phyloP scores from a whole-genome alignment of 2,113 vertebrate genomes.

The Lota lota region DNA sequence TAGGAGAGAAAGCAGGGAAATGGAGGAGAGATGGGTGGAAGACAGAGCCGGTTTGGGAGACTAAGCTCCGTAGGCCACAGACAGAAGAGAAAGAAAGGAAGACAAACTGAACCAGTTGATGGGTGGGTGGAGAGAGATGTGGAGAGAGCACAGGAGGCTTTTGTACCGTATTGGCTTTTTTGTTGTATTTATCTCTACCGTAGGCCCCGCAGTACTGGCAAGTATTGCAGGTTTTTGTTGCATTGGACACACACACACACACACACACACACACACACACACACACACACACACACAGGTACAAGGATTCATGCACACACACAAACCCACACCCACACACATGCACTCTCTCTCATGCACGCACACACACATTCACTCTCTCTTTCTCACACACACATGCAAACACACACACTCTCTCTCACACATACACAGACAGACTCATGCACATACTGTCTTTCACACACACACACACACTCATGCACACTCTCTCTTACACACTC shows the following conservation, averaged over 20 bases:
- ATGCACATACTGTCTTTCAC: neutral
- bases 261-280: slow-evolving; percentile 14
- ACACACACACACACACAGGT: slow-evolving; percentile 4
- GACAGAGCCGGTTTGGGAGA: neutral
- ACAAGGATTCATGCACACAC: slow-evolving; percentile 25
- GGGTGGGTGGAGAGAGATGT: slow-evolving; percentile 13
- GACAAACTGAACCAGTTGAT: slow-evolving; percentile 21
- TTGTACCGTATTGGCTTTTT: neutral
- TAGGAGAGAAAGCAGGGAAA: neutral
- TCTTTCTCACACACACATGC: neutral
- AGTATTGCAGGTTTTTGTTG: slow-evolving; percentile 18
- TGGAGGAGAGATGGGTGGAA: neutral
- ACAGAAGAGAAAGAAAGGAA: slow-evolving; percentile 12
- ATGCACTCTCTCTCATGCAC: slow-evolving; percentile 21
- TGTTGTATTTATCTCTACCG: slow-evolving; percentile 28
- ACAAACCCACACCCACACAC: slow-evolving; percentile 16
- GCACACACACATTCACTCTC: slow-evolving; percentile 31
- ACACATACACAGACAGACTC: too few relatives aligned
- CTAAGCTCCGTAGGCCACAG: neutral
- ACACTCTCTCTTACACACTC: too few relatives aligned
- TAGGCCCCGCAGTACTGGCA: slow-evolving; percentile 34
- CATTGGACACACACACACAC: slow-evolving; percentile 6
- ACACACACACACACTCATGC: neutral
- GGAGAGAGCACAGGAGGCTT: slow-evolving; percentile 32
- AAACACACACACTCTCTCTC: neutral